phyloP scores from a whole-genome alignment of 2,888 invertebrate genomes.

The Melikaiella ostensackeni region DNA sequence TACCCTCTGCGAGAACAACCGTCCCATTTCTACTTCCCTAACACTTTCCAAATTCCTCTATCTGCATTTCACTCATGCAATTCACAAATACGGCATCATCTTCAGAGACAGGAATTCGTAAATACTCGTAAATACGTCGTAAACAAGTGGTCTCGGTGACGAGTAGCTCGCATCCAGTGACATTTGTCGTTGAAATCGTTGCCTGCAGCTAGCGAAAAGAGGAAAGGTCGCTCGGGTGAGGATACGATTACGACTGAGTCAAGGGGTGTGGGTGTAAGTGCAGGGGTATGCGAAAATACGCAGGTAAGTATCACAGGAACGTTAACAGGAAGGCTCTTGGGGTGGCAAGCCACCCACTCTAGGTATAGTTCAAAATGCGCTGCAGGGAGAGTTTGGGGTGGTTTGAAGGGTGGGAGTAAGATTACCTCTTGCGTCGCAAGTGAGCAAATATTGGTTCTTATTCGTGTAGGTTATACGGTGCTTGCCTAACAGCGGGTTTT shows the following conservation, averaged over 20 bases:
- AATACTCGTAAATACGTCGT: no score
- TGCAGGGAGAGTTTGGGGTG: conserved; percentile 19
- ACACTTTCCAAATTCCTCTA: no score
- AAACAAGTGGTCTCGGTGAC: neutral
- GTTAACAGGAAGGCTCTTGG: neutral
- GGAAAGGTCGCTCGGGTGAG: neutral
- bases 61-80: no score
- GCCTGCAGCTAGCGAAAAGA: neutral
- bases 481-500: conserved; percentile 58
- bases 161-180: conserved; percentile 33
- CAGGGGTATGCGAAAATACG: neutral
- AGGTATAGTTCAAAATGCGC: conserved; percentile 19
- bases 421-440: conserved; percentile 65
- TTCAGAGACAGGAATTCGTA: no score
- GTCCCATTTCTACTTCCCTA: no score
- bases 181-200: conserved; percentile 34
- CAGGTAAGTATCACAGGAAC: neutral
- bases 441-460: conserved; percentile 71
- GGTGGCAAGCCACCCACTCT: neutral
- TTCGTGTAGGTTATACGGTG: conserved; percentile 68
- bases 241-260: neutral
- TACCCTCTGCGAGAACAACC: no score
- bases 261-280: neutral
- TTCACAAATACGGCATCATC: no score
- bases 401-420: conserved; percentile 52